Conservation (phyloP, 1,140 invertebrate genomes). For the Leucophenga varia region DNA sequence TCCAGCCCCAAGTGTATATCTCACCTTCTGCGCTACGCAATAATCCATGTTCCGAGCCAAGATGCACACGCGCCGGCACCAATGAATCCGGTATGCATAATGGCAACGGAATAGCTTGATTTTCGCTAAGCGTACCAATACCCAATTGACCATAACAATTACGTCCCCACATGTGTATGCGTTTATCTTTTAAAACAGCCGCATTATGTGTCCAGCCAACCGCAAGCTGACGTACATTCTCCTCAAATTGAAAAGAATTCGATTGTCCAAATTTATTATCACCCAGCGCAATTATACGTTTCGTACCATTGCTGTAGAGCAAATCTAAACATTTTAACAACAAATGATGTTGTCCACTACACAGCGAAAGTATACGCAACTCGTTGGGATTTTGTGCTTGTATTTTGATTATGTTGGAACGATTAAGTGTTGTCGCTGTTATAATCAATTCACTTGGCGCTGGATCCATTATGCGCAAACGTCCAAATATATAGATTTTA, state of each 20-base stretch:
- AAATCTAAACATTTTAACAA: conserved; percentile 59
- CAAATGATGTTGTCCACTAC: conserved; percentile 75
- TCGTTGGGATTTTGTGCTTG: conserved; percentile 33
- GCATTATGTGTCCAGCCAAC: conserved; percentile 77
- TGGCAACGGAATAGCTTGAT: conserved; percentile 31
- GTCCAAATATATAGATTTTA: conserved; percentile 45
- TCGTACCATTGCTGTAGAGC: conserved; percentile 17
- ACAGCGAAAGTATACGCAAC: conserved; percentile 30
- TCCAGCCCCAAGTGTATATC: conserved; percentile 85
- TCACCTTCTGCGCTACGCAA: conserved; percentile 59
- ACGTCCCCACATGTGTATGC: conserved; percentile 73
- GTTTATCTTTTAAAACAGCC: conserved; percentile 62
- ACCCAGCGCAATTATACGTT: conserved; percentile 66
- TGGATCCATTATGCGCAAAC: conserved; percentile 36
- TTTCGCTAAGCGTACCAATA: conserved; percentile 24
- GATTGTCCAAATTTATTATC: conserved; percentile 74
- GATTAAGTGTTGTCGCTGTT: conserved; percentile 40
- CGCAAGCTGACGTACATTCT: conserved; percentile 58
- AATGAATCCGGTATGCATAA: conserved; percentile 23
- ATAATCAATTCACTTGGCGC: conserved; percentile 44
- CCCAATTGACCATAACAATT: conserved; percentile 79
- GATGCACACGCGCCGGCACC: conserved; percentile 58
- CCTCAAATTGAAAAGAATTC: conserved; percentile 42
- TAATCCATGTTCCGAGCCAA: conserved; percentile 80
- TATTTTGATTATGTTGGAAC: conserved; percentile 40